Evolutionary conservation across 2,113 vertebrate species (phyloP).

Genomic region (Gymnobelideus leadbeateri): DNA sequence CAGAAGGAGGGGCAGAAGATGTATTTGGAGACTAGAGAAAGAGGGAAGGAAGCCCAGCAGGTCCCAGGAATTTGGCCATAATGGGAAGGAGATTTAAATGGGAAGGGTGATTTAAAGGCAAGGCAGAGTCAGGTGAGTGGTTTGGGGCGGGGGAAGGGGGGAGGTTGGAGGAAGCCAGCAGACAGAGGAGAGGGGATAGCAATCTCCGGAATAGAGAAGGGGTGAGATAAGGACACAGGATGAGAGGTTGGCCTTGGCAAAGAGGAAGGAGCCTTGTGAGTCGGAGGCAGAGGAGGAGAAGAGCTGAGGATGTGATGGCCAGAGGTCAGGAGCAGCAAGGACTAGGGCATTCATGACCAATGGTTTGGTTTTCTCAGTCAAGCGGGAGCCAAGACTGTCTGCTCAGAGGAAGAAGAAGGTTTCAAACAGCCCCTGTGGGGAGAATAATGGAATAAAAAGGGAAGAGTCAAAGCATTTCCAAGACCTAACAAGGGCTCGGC

Average conservation of each 20-base stretch:
- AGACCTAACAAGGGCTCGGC: background rate
- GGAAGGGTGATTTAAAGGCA: background rate
- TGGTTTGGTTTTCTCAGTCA: background rate
- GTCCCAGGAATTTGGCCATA: background rate
- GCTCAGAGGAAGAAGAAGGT: background rate
- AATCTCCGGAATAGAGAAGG: background rate
- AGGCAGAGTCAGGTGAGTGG: background rate
- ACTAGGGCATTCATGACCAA: background rate
- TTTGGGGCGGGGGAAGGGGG: too few species aligned
- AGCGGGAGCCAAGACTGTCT: background rate
- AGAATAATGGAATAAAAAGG: background rate
- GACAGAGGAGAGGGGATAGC: background rate
- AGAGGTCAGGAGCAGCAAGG: background rate
- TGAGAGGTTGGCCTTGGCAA: background rate
- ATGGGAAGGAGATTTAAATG: background rate
- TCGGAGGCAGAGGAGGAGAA: background rate
- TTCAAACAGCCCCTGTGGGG: background rate
- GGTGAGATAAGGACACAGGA: background rate
- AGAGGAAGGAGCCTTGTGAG: background rate
- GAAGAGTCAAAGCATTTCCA: background rate
- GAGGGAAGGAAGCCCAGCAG: background rate
- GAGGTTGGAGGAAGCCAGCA: background rate
- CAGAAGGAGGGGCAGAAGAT: background rate
- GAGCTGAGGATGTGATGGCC: background rate
- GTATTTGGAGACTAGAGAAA: background rate